These are phyloP conservation scores for Athripsodes cinereus DNA, from an alignment of 2,888 invertebrate genomes.

Conservation along the genomic window DNA sequence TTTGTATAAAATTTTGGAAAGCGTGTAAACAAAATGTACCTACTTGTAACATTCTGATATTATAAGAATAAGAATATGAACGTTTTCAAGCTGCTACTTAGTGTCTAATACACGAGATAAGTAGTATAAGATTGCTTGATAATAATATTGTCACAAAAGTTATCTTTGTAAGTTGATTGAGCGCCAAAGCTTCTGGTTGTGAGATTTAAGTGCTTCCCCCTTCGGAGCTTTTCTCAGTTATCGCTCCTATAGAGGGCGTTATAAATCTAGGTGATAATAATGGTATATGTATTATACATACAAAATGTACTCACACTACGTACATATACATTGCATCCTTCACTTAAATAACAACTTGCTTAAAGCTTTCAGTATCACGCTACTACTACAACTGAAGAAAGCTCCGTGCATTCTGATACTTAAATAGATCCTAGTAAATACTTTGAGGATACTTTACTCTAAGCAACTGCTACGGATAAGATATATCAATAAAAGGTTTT, in stretches of 20 bases:
- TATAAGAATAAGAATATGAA: no score
- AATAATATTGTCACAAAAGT: conserved; percentile 28
- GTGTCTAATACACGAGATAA: no score
- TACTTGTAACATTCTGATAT: no score
- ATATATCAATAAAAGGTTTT: no score
- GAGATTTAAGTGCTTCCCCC: conserved; percentile 26
- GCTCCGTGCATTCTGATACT: not conserved
- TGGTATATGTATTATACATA: conserved; percentile 5
- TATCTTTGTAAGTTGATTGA: conserved; percentile 27
- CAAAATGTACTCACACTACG: not conserved
- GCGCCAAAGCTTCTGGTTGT: conserved; percentile 23
- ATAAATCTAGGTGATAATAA: conserved; percentile 19
- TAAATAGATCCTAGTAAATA: not conserved
- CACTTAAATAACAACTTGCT: not conserved
- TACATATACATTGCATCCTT: not conserved
- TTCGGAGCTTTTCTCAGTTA: conserved; percentile 24
- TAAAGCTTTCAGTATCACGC: not conserved
- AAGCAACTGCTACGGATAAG: no score
- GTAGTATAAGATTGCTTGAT: conserved; percentile 22
- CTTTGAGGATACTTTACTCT: no score
- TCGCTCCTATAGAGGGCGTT: conserved; percentile 22
- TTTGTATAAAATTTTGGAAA: no score
- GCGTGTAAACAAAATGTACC: no score
- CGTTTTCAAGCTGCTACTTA: no score
- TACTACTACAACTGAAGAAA: not conserved